Base-by-base conservation (phyloP, 2,888 invertebrate genomes). In the Uloborus plumipes region DNA sequence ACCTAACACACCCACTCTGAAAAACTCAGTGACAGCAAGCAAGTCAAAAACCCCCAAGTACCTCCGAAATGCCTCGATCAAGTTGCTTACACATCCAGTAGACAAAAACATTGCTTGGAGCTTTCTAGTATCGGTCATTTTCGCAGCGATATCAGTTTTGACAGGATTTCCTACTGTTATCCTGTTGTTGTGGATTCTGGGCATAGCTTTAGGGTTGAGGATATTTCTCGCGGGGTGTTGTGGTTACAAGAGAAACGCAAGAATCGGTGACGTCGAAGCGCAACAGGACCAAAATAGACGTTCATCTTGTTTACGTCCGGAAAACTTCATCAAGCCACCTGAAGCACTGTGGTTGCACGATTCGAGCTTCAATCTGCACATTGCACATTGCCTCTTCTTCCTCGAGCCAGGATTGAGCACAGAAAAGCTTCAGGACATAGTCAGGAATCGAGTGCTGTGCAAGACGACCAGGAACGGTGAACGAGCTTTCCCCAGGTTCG, bases 301-400 rank as follows among this genome's bases (percentile, higher is more conserved):
- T n/a, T 70, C 69, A 14, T 79, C 77, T 15, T 78, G 85, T 26
- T 58, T 79, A 59, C 31, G 70, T 65, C 55, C 66, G 39, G 80
- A 66, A 64, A 72, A 69, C 7, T 75, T 84, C 47, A 87, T 90
- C 66, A 87, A 89, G 20, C 88, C 89, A 18, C 88, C 89, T 26
- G 91, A 91, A 85, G 88, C 89, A 20, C 87, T 90, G 78, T 91
- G 91, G 91, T 87, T 90, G 81, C 89, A 89, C 22, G 87, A 87
- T 66, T 87, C 87, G 39, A 87, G 88, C 84, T 87, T 87, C 51
- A 86, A 87, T 47, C 62, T 70, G 7, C 72, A 80, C n/a, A 88
- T 91, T n/a, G 88, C 89, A 26, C 91, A 91, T 86, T 89, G 90
- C 51, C 87, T 91, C 22, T 87, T 91, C 7, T 88, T 90, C 58